A percentile compares a stretch with the other conserved stretches of the same genome.
Conservation (phyloP, 2,888 invertebrate species). For the Rhagonycha lutea region DNA sequence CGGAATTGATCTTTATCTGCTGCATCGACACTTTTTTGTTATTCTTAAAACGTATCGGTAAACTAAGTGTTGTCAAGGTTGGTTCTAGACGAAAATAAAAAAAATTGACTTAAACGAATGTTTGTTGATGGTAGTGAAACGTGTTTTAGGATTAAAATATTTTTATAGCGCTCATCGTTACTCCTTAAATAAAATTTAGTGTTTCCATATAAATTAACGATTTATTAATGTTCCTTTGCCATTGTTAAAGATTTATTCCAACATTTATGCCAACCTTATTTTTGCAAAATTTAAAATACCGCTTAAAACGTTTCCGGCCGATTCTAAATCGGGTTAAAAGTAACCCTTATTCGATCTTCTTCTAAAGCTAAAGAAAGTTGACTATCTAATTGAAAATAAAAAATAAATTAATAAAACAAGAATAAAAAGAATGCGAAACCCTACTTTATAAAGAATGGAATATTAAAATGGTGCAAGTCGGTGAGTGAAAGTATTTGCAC, state of each 20-base stretch:
- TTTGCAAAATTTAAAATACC: not conserved
- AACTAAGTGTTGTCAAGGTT: conserved; percentile 7
- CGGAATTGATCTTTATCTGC: conserved; percentile 47
- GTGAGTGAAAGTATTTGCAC: too few species aligned
- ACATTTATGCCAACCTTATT: not conserved
- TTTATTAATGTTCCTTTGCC: not conserved
- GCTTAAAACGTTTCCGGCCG: not conserved
- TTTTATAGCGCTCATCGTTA: not conserved
- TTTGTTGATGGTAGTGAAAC: not conserved
- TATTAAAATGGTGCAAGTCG: too few species aligned
- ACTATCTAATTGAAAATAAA: too few species aligned
- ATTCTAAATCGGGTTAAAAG: too few species aligned
- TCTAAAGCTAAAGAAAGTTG: too few species aligned
- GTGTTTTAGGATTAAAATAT: not conserved
- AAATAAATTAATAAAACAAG: too few species aligned
- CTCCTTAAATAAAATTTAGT: not conserved
- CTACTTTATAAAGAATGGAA: too few species aligned
- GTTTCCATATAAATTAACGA: not conserved
- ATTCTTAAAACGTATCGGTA: conserved; percentile 36
- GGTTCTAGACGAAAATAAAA: not conserved
- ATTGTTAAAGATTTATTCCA: not conserved
- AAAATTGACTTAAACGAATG: not conserved
- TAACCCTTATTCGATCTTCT: too few species aligned
- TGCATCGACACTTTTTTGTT: conserved; percentile 49
- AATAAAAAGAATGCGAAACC: too few species aligned